A percentile compares a stretch with the other conserved stretches of the same genome.
Conservation (phyloP, 2,113 vertebrate genomes). For the Sakesphorus luctuosus region DNA sequence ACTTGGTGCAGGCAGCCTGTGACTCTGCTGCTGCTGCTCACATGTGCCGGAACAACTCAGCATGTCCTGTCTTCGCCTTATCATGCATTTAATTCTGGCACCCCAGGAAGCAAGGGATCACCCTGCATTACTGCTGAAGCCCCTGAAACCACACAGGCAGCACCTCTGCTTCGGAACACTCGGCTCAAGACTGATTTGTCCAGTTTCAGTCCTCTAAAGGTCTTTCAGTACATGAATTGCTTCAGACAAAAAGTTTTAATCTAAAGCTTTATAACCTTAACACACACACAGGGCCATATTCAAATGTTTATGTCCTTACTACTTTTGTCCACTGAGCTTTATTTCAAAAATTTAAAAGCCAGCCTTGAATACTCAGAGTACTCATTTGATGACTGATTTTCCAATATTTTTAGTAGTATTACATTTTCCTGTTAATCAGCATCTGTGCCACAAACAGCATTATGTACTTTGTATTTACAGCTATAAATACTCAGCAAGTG, state of each 20-base stretch:
- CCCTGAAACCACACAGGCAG: not conserved
- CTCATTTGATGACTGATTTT: not conserved
- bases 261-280: not conserved
- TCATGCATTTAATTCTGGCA: rapidly evolving
- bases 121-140: rapidly evolving
- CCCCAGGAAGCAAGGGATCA: not conserved
- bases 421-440: not conserved
- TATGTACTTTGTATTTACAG: not conserved
- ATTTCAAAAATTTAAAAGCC: not conserved
- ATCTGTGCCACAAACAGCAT: not conserved
- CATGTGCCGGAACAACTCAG: rapidly evolving
- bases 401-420: not conserved
- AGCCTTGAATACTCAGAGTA: not conserved
- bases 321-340: not conserved
- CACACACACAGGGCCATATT: not conserved
- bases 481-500: not conserved
- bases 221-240: not conserved
- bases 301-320: not conserved
- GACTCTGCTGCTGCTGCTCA: not conserved
- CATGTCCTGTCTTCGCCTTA: rapidly evolving
- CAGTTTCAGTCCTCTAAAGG: not conserved
- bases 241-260: not conserved
- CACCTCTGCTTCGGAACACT: not conserved
- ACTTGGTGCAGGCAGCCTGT: rapidly evolving
- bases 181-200: not conserved